phyloP scores from a whole-genome alignment of 2,113 vertebrate species.

The Carassius carassius region DNA sequence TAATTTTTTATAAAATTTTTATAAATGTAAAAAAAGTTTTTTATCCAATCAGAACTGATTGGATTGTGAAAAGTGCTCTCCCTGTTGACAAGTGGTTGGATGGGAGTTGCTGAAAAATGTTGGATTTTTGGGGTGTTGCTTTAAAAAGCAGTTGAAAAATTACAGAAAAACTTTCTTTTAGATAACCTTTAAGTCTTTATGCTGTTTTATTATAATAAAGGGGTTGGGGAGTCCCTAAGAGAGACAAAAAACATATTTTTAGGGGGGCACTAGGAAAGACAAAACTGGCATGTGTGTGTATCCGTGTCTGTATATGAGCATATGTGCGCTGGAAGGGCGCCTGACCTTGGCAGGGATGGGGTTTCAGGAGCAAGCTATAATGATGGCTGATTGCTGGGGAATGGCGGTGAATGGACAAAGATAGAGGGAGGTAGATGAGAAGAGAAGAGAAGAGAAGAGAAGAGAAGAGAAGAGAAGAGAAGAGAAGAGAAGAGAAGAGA shows the following conservation, averaged over 20 bases:
- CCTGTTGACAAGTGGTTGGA: neutral
- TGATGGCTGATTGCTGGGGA: constrained; percentile 79
- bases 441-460: neutral
- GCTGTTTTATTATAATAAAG: neutral
- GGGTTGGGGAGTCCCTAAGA: neutral
- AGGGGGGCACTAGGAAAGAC: neutral
- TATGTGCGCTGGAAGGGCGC: constrained; percentile 66
- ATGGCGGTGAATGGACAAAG: constrained; percentile 60
- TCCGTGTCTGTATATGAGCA: constrained; percentile 55
- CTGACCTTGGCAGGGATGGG: constrained; percentile 78
- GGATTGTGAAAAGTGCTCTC: neutral
- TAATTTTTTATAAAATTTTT: too few relatives aligned
- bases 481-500: constrained; percentile 8
- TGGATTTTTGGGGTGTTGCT: neutral
- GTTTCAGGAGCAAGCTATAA: constrained; percentile 77
- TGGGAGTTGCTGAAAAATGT: too few relatives aligned
- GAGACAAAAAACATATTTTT: neutral
- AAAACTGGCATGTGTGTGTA: constrained; percentile 18
- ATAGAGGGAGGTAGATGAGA: constrained; percentile 47
- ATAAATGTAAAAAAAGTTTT: too few relatives aligned
- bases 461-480: constrained; percentile 12
- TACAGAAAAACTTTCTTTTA: neutral
- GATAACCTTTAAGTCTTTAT: neutral
- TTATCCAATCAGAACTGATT: neutral
- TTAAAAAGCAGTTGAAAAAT: neutral